Evolutionary conservation across 2,888 invertebrate species (phyloP).

Genomic region (Dascillus cervinus): DNA sequence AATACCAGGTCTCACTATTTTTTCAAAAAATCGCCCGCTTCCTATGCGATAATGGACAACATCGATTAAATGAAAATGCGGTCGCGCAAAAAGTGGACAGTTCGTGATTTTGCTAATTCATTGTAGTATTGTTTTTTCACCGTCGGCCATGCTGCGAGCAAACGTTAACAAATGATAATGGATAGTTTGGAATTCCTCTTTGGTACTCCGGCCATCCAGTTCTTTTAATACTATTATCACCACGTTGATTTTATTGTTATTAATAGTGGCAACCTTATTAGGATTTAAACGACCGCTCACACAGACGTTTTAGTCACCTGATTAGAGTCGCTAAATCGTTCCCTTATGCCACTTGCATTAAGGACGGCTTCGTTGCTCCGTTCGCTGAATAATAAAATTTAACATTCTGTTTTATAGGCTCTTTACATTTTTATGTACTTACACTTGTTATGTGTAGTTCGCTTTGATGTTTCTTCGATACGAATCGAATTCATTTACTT

Average conservation of each 20-base stretch:
- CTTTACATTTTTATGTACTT: constrained; percentile 23
- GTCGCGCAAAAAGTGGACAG: constrained; percentile 14
- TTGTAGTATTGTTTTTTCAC: constrained; percentile 14
- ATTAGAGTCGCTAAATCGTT: constrained; percentile 33
- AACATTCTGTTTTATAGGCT: constrained; percentile 36
- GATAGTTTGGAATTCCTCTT: constrained; percentile 40
- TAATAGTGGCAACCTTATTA: constrained; percentile 42
- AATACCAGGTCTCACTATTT: no score
- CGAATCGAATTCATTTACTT: constrained; percentile 18
- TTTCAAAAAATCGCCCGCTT: no score
- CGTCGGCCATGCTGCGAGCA: constrained; percentile 19
- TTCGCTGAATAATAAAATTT: constrained; percentile 39
- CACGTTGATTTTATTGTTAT: constrained; percentile 46
- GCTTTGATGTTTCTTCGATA: constrained; percentile 30
- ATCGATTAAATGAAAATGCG: constrained; percentile 16
- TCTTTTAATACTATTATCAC: constrained; percentile 43
- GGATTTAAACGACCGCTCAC: constrained; percentile 37
- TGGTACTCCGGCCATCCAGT: constrained; percentile 33
- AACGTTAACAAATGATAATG: constrained; percentile 43
- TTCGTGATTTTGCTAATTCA: constrained; percentile 28
- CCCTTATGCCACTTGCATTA: constrained; percentile 38
- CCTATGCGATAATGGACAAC: no score
- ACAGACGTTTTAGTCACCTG: constrained; percentile 42
- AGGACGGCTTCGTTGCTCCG: constrained; percentile 23
- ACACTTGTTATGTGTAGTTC: constrained; percentile 24